Evolutionary conservation across 2,113 vertebrate species (phyloP).

Genomic region (Eurystomus gularis): DNA sequence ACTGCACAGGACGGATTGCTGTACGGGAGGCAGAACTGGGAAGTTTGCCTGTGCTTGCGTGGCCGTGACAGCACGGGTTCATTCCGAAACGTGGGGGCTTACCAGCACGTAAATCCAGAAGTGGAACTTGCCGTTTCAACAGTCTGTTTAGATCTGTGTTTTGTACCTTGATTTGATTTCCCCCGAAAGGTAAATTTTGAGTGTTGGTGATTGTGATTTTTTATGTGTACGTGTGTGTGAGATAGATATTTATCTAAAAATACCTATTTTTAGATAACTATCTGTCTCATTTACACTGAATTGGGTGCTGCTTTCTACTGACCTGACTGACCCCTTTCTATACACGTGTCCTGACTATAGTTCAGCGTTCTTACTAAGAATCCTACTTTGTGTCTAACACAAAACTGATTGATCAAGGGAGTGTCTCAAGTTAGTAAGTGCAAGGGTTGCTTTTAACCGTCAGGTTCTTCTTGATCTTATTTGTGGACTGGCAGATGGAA

Average conservation of each 20-base stretch:
- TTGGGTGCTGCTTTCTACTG: not conserved
- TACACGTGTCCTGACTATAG: too few species aligned
- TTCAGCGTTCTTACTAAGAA: not conserved
- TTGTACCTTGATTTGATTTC: not conserved
- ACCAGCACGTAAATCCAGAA: not conserved
- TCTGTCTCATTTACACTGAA: not conserved
- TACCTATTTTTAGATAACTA: not conserved
- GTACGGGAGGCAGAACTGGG: not conserved
- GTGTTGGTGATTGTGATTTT: not conserved
- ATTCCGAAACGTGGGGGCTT: not conserved
- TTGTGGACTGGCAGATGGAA: not conserved
- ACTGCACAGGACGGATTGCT: not conserved
- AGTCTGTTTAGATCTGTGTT: accelerated
- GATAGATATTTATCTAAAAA: not conserved
- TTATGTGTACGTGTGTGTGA: too few species aligned
- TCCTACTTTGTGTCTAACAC: not conserved
- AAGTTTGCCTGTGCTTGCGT: not conserved
- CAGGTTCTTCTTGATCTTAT: not conserved
- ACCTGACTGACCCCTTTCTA: not conserved
- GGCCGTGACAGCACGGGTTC: not conserved
- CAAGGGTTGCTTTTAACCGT: not conserved
- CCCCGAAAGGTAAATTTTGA: not conserved
- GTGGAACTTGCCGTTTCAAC: not conserved
- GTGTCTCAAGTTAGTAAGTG: not conserved
- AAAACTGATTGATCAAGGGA: not conserved